A percentile compares a stretch with the other conserved stretches of the same genome.
Conservation (phyloP, 2,888 invertebrate species). For the Morpho deidamia region DNA sequence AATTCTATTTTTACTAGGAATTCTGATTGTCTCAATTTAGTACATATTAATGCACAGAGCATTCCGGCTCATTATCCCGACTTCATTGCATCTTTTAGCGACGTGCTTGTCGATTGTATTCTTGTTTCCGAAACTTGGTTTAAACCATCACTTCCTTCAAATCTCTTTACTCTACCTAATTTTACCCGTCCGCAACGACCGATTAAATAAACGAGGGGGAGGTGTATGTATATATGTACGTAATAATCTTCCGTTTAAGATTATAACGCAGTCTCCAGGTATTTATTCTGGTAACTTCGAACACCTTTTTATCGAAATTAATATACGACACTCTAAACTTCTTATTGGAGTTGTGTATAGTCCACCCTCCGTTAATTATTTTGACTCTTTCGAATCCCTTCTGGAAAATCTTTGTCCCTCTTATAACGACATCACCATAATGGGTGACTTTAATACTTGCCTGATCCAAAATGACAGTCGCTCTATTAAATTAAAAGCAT, state of each 20-base stretch:
- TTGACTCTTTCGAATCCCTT: conserved; percentile 3
- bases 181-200: background rate
- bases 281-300: background rate
- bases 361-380: too few species aligned
- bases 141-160: background rate
- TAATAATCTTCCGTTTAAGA: background rate
- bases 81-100: background rate
- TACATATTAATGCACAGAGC: background rate
- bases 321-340: background rate
- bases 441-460: conserved; percentile 4
- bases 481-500: background rate
- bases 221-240: background rate
- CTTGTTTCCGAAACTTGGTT: background rate
- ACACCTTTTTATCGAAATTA: conserved; percentile 2
- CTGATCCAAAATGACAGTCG: conserved; percentile 6
- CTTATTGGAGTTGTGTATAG: background rate
- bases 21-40: background rate
- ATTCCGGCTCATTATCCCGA: background rate
- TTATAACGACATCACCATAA: conserved; percentile 8
- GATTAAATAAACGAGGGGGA: background rate
- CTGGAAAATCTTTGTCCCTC: conserved; percentile 1
- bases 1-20: background rate
- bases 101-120: background rate
- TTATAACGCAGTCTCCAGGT: background rate
- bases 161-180: background rate